Conservation (phyloP, 2,888 invertebrate genomes). For the Dromius quadrimaculatus region DNA sequence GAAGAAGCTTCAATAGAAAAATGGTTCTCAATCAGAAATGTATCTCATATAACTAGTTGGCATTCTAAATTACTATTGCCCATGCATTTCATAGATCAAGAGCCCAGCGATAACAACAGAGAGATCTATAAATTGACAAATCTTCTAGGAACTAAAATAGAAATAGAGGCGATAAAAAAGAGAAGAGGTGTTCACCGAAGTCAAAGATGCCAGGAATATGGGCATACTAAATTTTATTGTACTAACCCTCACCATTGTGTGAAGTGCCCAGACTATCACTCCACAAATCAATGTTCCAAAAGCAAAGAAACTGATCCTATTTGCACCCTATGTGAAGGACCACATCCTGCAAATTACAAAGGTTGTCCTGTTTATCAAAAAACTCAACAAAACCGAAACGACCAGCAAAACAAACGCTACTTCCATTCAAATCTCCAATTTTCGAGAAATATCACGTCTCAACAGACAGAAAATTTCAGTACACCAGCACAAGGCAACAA, state of each 20-base stretch:
- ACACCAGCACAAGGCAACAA: background rate
- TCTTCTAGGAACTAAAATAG: conserved; percentile 45
- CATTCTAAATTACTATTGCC: conserved; percentile 51
- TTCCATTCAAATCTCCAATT: background rate
- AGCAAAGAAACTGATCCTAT: conserved; percentile 6
- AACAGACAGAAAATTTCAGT: conserved; percentile 3
- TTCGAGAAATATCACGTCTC: background rate
- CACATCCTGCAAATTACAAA: conserved; percentile 19
- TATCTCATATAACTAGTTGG: conserved; percentile 47
- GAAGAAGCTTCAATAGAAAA: conserved; percentile 38
- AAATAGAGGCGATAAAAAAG: conserved; percentile 53
- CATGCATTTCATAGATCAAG: conserved; percentile 53
- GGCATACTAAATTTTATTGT: conserved; percentile 54
- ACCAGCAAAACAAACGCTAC: conserved; percentile 4
- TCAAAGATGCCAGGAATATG: conserved; percentile 53
- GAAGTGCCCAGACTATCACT: conserved; percentile 47
- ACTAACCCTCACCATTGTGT: conserved; percentile 44
- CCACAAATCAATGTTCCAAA: conserved; percentile 38
- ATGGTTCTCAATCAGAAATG: conserved; percentile 49
- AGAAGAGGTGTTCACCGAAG: conserved; percentile 51
- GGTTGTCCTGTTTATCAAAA: conserved; percentile 1
- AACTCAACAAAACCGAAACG: background rate
- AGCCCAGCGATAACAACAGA: conserved; percentile 51
- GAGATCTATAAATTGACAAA: conserved; percentile 51
- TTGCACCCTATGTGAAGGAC: conserved; percentile 3